These are phyloP conservation scores for Haliclystus octoradiatus DNA, from an alignment of 30 jellyfish, hydroid and myxozoan genomes.

Conservation along the genomic window DNA sequence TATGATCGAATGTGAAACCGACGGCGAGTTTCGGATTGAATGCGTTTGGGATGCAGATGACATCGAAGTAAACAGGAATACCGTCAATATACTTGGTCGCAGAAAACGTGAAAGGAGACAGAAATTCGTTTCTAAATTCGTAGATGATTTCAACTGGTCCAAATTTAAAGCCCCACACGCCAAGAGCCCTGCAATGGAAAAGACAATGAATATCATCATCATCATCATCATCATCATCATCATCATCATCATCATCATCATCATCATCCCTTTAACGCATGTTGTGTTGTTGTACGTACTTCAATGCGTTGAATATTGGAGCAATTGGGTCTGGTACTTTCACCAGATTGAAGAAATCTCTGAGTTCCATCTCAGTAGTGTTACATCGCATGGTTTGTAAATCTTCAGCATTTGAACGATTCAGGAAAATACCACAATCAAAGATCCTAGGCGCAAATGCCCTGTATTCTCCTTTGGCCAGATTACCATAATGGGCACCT, in stretches of 20 bases:
- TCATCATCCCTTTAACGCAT: no score
- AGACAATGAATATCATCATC: no score
- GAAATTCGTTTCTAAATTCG: slow-evolving; percentile 60
- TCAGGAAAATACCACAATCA: slow-evolving; percentile 46
- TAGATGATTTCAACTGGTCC: slow-evolving; percentile 51
- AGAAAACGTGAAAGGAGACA: slow-evolving; percentile 67
- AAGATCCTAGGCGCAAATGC: slow-evolving; percentile 52
- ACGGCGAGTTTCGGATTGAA: slow-evolving; percentile 52
- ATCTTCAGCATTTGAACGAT: slow-evolving; percentile 3
- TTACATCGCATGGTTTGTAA: neutral
- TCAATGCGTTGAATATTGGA: neutral
- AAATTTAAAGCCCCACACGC: slow-evolving; percentile 68
- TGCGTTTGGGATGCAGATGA: slow-evolving; percentile 17
- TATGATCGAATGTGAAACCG: slow-evolving; percentile 89
- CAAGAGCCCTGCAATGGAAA: slow-evolving; percentile 51
- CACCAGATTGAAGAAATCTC: neutral
- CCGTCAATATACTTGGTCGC: slow-evolving; percentile 73
- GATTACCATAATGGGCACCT: slow-evolving; percentile 63
- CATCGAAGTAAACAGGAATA: slow-evolving; percentile 77
- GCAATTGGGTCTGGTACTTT: neutral
- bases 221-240: no score
- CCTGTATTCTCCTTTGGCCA: slow-evolving; percentile 80
- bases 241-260: no score
- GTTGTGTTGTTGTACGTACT: neutral
- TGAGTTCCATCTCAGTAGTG: neutral